phyloP scores from a whole-genome alignment of 2,888 invertebrate genomes.

The Melinopterus prodromus region DNA sequence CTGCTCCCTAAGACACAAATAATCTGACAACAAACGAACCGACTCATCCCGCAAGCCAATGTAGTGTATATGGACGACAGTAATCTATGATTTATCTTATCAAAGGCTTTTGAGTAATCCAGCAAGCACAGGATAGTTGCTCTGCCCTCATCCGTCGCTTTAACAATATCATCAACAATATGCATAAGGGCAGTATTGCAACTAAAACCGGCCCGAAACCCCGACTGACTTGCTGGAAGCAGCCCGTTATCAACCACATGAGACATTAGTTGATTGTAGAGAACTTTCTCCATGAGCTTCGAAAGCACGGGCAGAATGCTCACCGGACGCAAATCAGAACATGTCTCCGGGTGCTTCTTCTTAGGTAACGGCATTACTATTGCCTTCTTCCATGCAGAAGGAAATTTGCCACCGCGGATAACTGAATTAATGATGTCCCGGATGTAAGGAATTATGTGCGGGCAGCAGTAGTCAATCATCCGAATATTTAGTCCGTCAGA shows the following conservation, averaged over 20 bases:
- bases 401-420: constrained; percentile 33
- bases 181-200: neutral
- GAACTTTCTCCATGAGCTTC: constrained; percentile 40
- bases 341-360: constrained; percentile 27
- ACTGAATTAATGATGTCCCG: neutral
- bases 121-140: constrained; percentile 41
- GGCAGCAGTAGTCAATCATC: neutral
- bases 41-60: neutral
- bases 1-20: neutral
- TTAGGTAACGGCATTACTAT: constrained; percentile 43
- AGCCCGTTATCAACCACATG: neutral
- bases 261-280: neutral
- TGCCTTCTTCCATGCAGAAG: constrained; percentile 43
- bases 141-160: constrained; percentile 39
- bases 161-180: constrained; percentile 9
- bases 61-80: constrained; percentile 17
- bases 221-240: constrained; percentile 9
- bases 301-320: constrained; percentile 39
- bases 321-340: constrained; percentile 45
- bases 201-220: neutral
- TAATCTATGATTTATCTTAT: constrained; percentile 23
- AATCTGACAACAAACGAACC: neutral
- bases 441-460: neutral
- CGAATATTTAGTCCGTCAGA: neutral
- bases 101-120: constrained; percentile 27